phyloP scores from a whole-genome alignment of 2,888 invertebrate species.

The Adela reaumurella region DNA sequence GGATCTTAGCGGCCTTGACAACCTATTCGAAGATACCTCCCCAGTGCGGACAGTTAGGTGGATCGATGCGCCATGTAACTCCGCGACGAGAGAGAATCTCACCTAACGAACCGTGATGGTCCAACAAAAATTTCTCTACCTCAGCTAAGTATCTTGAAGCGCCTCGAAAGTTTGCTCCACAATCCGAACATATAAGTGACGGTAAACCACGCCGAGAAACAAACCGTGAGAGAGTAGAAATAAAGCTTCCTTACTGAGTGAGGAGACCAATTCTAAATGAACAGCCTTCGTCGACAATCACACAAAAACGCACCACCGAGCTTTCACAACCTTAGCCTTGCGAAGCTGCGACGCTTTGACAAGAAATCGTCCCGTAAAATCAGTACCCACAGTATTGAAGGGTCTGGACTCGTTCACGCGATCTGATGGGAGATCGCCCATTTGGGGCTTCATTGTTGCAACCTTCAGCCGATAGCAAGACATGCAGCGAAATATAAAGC shows the following conservation, averaged over 20 bases:
- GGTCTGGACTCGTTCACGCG: background rate
- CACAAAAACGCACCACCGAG: constrained; percentile 1
- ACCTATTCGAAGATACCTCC: constrained; percentile 4
- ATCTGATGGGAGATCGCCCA: background rate
- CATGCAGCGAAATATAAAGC: background rate
- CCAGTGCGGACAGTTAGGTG: constrained; percentile 1
- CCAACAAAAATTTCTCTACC: background rate
- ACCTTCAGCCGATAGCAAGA: background rate
- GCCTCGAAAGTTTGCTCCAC: background rate
- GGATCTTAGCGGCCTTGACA: constrained; percentile 1
- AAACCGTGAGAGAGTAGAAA: background rate
- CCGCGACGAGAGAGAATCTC: background rate
- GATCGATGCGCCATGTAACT: background rate
- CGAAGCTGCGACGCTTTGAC: background rate
- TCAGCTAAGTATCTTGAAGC: background rate
- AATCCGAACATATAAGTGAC: background rate
- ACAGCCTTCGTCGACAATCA: constrained; percentile 1
- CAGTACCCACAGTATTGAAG: background rate
- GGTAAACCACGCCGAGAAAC: constrained; percentile 1
- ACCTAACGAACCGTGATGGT: background rate
- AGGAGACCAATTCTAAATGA: constrained; percentile 1
- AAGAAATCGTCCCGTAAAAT: constrained; percentile 1
- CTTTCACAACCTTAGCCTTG: background rate
- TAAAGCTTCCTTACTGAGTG: constrained; percentile 1
- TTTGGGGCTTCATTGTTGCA: constrained; percentile 1